Base-by-base conservation (phyloP, 2,113 vertebrate genomes). In the Hemichromis elongatus region DNA sequence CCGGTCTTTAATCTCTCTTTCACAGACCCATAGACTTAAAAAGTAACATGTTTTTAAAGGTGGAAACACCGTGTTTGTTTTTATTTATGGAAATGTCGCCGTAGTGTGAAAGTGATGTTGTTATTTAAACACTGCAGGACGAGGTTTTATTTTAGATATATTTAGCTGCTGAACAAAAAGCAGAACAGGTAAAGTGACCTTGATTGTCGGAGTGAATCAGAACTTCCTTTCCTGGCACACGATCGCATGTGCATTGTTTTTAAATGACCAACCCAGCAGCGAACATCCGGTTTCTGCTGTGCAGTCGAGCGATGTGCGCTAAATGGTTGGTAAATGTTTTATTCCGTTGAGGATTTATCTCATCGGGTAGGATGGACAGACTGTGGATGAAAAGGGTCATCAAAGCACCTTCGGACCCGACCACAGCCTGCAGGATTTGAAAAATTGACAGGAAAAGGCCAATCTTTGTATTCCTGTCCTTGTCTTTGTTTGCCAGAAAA, bases 1-100 rank as follows among this genome's bases (percentile, higher is more conserved):
- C 56, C 21, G 11, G 79, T 80, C 37, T 88, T 87, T 88, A 88
- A 87, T 91, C 77, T 52, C 16, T 37, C 61, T 66, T 79, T 92
- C 87, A 89, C 87, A 86, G 61, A 89, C 75, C 45, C 14, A 13
- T 45, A 56, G 35, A 18, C 54, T 45, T 42, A 33, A 11, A 84
- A 86, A 77, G 75, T 55, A 50, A 75, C 68, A 75, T 75, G 70
- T 33, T 52, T 52, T 52, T 75, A 75, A 75, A 75, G 45, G 42
- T 52, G 70, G 24, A n/a, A 75, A 50, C 68, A 75, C 24, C 0
- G 16, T 50, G 42, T 75, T 52, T 30, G 9, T 33, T 75, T 68
- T 75, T 50, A 52, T 75, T 75, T 75, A 33, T 52, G 70, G 45
- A 52, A 75, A 75, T 52, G 70, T 45, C 70, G 52, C 70, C 12